Evolutionary conservation across 2,797 vertebrate genomes (phyloP).

Genomic region (Potorous gilbertii): DNA sequence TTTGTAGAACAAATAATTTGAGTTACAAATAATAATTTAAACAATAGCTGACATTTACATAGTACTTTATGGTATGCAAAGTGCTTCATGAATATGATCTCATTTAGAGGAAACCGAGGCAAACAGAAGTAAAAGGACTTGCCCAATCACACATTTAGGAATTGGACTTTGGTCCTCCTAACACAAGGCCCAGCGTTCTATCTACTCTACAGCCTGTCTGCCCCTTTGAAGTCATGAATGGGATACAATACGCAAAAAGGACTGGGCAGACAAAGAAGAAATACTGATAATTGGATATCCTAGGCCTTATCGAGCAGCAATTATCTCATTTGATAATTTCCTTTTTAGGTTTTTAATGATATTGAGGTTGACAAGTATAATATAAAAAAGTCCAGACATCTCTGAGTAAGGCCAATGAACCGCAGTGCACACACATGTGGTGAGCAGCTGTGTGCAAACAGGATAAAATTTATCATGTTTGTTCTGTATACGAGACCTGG

Average conservation of each 20-base stretch:
- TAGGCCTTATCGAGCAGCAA: slow-evolving; percentile 26
- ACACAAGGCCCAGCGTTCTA: neutral
- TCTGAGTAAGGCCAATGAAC: slow-evolving; percentile 7
- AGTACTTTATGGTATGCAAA: neutral
- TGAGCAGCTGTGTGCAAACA: slow-evolving; percentile 58
- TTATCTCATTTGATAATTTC: slow-evolving; percentile 53
- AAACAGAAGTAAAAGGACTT: neutral
- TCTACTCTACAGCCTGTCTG: neutral
- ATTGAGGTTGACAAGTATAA: slow-evolving; percentile 45
- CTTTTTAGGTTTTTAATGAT: slow-evolving; percentile 61
- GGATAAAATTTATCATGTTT: slow-evolving; percentile 41
- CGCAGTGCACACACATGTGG: slow-evolving; percentile 62
- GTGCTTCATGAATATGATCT: neutral
- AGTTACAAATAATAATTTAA: neutral
- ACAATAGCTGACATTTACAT: neutral
- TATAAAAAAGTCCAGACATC: slow-evolving; percentile 37
- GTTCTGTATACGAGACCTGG: slow-evolving; percentile 15
- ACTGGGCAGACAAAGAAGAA: neutral
- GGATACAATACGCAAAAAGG: neutral
- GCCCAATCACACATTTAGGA: neutral
- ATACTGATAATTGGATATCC: neutral
- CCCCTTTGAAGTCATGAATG: neutral
- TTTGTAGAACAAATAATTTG: neutral
- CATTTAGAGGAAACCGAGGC: neutral
- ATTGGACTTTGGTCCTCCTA: neutral